Percentiles rank a stretch among this genome's conserved stretches.
These are phyloP conservation scores for Diachasma alloeum DNA, from an alignment of 1,140 invertebrate genomes.

Conservation along the genomic window DNA sequence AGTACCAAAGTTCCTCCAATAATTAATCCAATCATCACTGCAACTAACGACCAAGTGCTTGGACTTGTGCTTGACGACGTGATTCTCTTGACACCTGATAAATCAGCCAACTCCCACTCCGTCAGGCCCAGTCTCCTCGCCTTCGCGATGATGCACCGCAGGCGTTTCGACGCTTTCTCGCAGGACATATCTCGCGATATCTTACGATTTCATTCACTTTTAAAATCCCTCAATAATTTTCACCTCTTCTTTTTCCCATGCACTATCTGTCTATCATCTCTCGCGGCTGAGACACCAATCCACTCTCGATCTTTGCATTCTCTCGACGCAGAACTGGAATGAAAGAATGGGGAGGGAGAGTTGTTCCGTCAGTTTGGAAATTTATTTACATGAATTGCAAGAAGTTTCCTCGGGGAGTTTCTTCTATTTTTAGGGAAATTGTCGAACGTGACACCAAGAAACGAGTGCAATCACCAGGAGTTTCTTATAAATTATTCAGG, in stretches of 20 bases:
- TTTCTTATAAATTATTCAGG: constrained; percentile 27
- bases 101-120: constrained; percentile 43
- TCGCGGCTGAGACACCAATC: background rate
- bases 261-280: background rate
- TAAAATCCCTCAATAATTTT: background rate
- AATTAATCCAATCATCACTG: constrained; percentile 38
- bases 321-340: background rate
- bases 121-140: constrained; percentile 44
- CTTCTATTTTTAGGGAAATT: background rate
- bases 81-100: constrained; percentile 43
- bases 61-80: constrained; percentile 28
- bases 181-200: constrained; percentile 39
- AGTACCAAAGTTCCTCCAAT: constrained; percentile 38
- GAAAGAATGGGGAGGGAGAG: background rate
- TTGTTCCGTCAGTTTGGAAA: background rate
- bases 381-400: background rate
- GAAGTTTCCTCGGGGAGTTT: background rate
- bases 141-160: constrained; percentile 43
- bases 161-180: constrained; percentile 49
- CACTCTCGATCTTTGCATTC: background rate
- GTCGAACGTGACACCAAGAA: constrained; percentile 13
- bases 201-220: background rate
- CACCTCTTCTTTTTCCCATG: background rate
- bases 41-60: constrained; percentile 39
- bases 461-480: constrained; percentile 14